phyloP scores from a whole-genome alignment of 2,797 vertebrate genomes.

The Crocidura indochinensis region DNA sequence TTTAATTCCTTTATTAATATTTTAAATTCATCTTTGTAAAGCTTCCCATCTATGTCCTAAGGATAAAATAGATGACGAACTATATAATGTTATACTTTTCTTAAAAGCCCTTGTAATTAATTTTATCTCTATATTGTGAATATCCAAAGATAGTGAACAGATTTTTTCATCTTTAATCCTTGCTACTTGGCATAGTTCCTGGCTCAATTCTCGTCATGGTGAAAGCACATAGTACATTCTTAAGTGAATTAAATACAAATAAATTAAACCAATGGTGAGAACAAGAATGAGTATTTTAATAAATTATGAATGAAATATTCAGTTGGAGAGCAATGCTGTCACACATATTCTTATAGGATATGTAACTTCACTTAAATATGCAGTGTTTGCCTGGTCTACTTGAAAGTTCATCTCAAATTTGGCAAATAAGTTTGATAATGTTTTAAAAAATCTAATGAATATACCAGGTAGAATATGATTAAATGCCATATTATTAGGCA shows the following conservation, averaged over 20 bases:
- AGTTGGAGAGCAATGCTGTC: constrained; percentile 26
- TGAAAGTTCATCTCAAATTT: constrained; percentile 40
- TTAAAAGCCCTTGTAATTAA: constrained; percentile 9
- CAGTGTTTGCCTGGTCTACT: neutral
- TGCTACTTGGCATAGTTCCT: neutral
- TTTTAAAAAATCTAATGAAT: constrained; percentile 49
- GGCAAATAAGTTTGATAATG: neutral
- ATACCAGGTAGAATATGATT: constrained; percentile 4
- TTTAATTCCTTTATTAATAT: too few relatives aligned
- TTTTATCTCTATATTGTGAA: constrained; percentile 27
- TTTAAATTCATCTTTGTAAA: neutral
- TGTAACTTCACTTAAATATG: neutral
- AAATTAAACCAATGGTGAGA: constrained; percentile 15
- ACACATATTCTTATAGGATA: neutral
- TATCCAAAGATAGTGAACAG: neutral
- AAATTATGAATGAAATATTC: constrained; percentile 35
- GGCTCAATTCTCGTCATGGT: neutral
- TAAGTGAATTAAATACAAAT: constrained; percentile 63
- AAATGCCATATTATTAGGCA: constrained; percentile 46
- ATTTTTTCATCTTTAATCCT: constrained; percentile 4
- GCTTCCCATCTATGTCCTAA: neutral
- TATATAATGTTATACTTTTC: constrained; percentile 18
- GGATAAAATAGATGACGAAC: neutral
- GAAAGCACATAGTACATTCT: constrained; percentile 7
- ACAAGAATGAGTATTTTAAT: constrained; percentile 7